Evolutionary conservation across 1,140 invertebrate genomes (phyloP).

Genomic region (Heliothis subflexa): DNA sequence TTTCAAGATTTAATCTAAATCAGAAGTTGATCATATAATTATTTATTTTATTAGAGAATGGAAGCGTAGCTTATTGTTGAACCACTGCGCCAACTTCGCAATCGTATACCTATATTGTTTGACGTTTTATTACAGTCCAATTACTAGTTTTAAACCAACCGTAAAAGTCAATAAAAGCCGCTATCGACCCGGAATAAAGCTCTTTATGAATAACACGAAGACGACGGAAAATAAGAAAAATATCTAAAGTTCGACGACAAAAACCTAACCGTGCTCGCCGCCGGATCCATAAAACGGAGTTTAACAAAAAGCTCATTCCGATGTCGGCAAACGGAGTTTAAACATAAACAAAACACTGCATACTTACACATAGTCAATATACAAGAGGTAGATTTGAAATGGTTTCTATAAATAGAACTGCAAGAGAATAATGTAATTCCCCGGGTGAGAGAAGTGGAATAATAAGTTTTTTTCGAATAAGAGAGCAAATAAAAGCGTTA

Average conservation of each 20-base stretch:
- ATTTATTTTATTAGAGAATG: too few relatives aligned
- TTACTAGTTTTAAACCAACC: constrained; percentile 28
- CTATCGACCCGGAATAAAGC: constrained; percentile 26
- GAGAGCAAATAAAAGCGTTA: constrained; percentile 83
- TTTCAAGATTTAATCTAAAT: too few relatives aligned
- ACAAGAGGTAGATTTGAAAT: constrained; percentile 33
- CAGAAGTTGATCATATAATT: too few relatives aligned
- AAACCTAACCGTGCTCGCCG: constrained; percentile 16
- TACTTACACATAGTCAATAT: not conserved
- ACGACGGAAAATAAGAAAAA: constrained; percentile 27
- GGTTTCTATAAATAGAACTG: constrained; percentile 66
- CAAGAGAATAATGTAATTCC: constrained; percentile 80
- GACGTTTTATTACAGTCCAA: constrained; percentile 10
- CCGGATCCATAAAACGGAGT: constrained; percentile 17
- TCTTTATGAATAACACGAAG: constrained; percentile 25
- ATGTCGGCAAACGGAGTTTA: constrained; percentile 26
- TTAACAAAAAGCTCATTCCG: constrained; percentile 35
- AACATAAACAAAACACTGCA: constrained; percentile 25
- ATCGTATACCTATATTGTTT: too few relatives aligned
- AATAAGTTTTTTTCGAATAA: constrained; percentile 84
- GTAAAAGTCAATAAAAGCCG: constrained; percentile 11
- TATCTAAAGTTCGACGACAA: constrained; percentile 26
- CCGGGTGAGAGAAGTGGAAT: constrained; percentile 80
- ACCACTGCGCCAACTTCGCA: too few relatives aligned
- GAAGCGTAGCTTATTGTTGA: too few relatives aligned